Percentiles rank a stretch among this genome's conserved stretches.
phyloP scores from a whole-genome alignment of 2,113 vertebrate species.

The Eira barbara region DNA sequence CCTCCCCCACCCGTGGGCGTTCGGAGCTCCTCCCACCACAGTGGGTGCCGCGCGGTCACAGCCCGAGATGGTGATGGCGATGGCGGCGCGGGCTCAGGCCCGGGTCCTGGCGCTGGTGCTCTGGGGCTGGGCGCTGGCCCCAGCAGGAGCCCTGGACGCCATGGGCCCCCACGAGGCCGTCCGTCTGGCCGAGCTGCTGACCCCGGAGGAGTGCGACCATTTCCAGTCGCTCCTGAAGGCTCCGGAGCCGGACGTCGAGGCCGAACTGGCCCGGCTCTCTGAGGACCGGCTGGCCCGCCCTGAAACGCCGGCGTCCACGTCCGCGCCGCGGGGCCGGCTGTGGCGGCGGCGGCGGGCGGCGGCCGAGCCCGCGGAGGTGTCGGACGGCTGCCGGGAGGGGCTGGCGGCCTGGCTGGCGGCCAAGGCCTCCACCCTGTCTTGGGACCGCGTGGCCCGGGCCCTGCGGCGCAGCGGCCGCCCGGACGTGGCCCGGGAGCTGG shows the following conservation, averaged over 20 bases:
- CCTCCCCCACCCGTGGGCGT: neutral
- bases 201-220: constrained; percentile 73
- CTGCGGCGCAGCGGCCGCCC: constrained; percentile 75
- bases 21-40: neutral
- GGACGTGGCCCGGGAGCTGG: constrained; percentile 79
- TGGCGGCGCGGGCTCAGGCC: neutral
- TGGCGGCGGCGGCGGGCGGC: neutral
- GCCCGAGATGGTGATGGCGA: neutral
- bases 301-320: neutral
- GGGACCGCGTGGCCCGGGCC: constrained; percentile 78
- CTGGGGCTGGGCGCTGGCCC: neutral
- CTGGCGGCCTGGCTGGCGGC: constrained; percentile 72
- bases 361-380: neutral
- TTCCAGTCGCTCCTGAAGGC: constrained; percentile 53
- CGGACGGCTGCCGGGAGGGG: constrained; percentile 46
- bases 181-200: constrained; percentile 78
- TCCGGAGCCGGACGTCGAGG: neutral
- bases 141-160: constrained; percentile 35
- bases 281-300: constrained; percentile 45
- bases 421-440: neutral
- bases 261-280: constrained; percentile 18
- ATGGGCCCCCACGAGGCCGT: constrained; percentile 77
- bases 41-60: fast-evolving
- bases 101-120: neutral
- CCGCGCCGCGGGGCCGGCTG: neutral